These are phyloP conservation scores for Paracyclopina nana DNA, from an alignment of 1,140 invertebrate genomes.

Conservation along the genomic window DNA sequence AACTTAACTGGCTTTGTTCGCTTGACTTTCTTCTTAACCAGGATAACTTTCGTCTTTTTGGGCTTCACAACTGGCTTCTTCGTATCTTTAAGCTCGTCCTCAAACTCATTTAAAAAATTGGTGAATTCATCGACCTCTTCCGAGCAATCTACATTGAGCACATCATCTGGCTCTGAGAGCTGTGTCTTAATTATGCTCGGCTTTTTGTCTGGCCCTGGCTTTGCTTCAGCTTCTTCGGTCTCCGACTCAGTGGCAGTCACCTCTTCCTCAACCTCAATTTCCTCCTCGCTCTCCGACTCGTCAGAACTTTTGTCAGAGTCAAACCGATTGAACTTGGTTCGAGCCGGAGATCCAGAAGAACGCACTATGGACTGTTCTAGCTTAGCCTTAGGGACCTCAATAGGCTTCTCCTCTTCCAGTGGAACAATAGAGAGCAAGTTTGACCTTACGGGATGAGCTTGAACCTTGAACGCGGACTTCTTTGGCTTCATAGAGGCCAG, in stretches of 20 bases:
- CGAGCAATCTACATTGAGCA: slow-evolving; percentile 8
- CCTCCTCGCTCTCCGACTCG: too few relatives aligned
- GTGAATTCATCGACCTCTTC: slow-evolving; percentile 15
- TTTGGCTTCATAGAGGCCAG: slow-evolving; percentile 11
- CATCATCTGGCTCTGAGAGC: slow-evolving; percentile 15
- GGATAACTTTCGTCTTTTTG: slow-evolving; percentile 1
- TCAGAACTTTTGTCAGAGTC: too few relatives aligned
- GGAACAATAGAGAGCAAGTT: slow-evolving; percentile 5
- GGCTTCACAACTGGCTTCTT: neutral
- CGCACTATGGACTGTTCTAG: too few relatives aligned
- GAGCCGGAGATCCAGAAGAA: too few relatives aligned
- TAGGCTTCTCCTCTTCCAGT: neutral
- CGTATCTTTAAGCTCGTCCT: neutral
- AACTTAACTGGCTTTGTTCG: neutral
- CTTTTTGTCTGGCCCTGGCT: too few relatives aligned
- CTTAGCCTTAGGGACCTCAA: too few relatives aligned
- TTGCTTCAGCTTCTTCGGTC: too few relatives aligned
- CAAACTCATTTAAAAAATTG: slow-evolving; percentile 12
- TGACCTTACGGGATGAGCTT: slow-evolving; percentile 3
- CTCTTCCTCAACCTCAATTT: too few relatives aligned
- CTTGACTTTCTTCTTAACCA: neutral
- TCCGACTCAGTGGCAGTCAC: too few relatives aligned
- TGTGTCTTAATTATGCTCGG: too few relatives aligned
- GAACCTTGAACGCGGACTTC: slow-evolving; percentile 4
- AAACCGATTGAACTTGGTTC: too few relatives aligned